These are phyloP conservation scores for Drymodes brunneopygia DNA, from an alignment of 2,113 vertebrate species.

Conservation along the genomic window DNA sequence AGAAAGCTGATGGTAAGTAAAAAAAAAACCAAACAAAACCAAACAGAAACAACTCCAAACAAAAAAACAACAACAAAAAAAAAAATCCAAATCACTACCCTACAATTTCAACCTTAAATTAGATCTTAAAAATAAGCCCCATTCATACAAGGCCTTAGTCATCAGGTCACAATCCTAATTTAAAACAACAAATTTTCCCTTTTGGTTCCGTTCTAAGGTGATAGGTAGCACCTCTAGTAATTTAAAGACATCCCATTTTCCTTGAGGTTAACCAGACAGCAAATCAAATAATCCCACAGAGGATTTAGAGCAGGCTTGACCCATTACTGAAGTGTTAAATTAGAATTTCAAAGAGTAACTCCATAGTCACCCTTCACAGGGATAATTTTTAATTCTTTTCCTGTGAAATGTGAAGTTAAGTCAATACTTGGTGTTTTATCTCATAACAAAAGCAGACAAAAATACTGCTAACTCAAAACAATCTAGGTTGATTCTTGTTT, in stretches of 20 bases:
- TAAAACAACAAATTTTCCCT: neutral
- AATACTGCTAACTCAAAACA: conserved; percentile 15
- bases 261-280: conserved; percentile 49
- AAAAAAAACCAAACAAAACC: neutral
- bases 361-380: neutral
- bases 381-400: conserved; percentile 39
- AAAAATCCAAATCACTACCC: neutral
- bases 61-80: neutral
- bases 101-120: neutral
- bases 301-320: conserved; percentile 1
- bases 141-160: neutral
- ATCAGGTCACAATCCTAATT: neutral
- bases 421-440: conserved; percentile 6
- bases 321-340: conserved; percentile 49
- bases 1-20: neutral
- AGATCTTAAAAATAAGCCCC: neutral
- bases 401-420: conserved; percentile 28
- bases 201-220: neutral
- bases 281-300: conserved; percentile 48
- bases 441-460: conserved; percentile 14
- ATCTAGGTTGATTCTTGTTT: neutral
- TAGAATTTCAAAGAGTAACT: conserved; percentile 53
- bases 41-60: neutral
- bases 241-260: conserved; percentile 44
- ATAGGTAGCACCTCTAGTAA: conserved; percentile 1